Percentiles rank a stretch among this genome's conserved stretches.
These are phyloP conservation scores for Drosophila nebulosa DNA, from an alignment of 1,140 invertebrate genomes.

Conservation along the genomic window DNA sequence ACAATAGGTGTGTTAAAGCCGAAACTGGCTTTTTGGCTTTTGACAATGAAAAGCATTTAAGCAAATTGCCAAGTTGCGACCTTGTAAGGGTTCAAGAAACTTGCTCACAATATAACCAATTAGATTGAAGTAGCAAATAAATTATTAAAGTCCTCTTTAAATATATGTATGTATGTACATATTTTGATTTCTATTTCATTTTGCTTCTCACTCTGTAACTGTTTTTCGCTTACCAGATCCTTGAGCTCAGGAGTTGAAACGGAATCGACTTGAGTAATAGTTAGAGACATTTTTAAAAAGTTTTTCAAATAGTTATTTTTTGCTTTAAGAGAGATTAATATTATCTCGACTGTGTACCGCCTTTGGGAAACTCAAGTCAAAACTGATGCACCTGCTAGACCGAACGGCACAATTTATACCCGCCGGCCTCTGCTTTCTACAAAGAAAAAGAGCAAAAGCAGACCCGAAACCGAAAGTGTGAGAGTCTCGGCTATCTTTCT, in stretches of 20 bases:
- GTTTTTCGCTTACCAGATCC: slow-evolving; percentile 58
- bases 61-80: slow-evolving; percentile 21
- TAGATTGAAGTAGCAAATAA: background rate
- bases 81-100: slow-evolving; percentile 38
- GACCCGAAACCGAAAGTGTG: background rate
- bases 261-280: slow-evolving; percentile 49
- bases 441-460: slow-evolving; percentile 9
- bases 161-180: background rate
- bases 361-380: slow-evolving; percentile 28
- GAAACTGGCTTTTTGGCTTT: slow-evolving; percentile 41
- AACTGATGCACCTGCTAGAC: slow-evolving; percentile 47
- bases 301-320: slow-evolving; percentile 20
- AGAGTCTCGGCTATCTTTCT: background rate
- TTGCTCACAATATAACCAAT: background rate
- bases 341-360: slow-evolving; percentile 35
- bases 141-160: background rate
- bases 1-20: slow-evolving; percentile 14
- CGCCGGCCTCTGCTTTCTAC: slow-evolving; percentile 37
- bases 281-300: slow-evolving; percentile 57
- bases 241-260: slow-evolving; percentile 63
- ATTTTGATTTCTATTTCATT: background rate
- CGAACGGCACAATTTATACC: slow-evolving; percentile 42
- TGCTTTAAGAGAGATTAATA: background rate
- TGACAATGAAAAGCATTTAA: slow-evolving; percentile 6
- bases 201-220: background rate